Conservation (phyloP, 2,113 vertebrate genomes). For the Arenaria interpres region DNA sequence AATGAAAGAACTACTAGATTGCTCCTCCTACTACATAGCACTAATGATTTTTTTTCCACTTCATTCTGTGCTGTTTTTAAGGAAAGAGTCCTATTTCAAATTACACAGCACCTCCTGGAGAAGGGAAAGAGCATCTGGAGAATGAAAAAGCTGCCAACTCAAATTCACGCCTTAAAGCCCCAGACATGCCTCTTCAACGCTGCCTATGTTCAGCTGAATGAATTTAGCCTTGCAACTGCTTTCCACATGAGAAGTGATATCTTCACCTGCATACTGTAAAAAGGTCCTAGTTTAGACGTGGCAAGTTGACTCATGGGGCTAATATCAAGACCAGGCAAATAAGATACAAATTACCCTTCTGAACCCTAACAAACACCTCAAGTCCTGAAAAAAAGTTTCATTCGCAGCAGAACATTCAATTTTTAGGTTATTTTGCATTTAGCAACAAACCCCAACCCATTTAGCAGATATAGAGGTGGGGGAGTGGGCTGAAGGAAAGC, state of each 20-base stretch:
- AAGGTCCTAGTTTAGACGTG: background rate
- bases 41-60: background rate
- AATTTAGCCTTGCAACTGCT: background rate
- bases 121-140: background rate
- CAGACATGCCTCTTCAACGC: background rate
- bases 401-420: rapidly evolving
- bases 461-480: background rate
- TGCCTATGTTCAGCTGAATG: background rate
- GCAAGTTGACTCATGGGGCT: background rate
- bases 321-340: background rate
- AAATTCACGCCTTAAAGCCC: background rate
- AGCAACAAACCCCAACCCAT: background rate
- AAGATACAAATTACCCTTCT: background rate
- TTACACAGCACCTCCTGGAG: conserved; percentile 20
- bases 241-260: background rate
- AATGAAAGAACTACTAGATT: background rate
- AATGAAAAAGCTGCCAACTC: background rate
- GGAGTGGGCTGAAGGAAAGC: background rate
- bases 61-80: background rate
- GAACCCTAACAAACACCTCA: background rate
- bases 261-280: background rate
- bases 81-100: background rate
- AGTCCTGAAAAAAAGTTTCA: background rate
- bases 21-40: background rate
- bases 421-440: background rate